Evolutionary conservation across 2,113 vertebrate genomes (phyloP), one percentile per base, ranked within the genome.

Genomic region (Boleophthalmus pectinirostris): DNA sequence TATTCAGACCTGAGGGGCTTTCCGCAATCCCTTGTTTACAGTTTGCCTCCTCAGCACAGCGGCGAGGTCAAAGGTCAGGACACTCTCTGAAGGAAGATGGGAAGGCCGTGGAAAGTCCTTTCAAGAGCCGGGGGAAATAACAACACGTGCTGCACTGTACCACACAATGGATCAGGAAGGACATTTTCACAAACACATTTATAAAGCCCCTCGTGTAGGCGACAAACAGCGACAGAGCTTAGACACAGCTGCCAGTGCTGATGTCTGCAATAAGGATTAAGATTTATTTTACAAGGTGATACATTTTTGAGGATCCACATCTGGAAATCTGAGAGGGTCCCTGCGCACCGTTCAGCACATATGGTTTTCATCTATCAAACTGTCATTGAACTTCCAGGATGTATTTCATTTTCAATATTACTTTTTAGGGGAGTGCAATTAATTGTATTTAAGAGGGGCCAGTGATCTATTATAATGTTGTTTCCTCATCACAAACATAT

Each of bases 101-200:
- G 64, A 78, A 78, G 75, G 77, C 73, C 72, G 81, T 71, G 70
- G 53, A 56, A 46, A 61, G 64, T 87, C 74, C 73, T 72, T 80
- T 84, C 75, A 73, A 70, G 78, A 21, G 43, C 14, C 20, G 56
- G 68, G 82, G 92, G 89, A 93, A 93, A 92, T 89, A 92, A 93
- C 89, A 91, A 82, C 92, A 88, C 79, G 79, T 88, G 88, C 71
- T 73, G 4, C 24, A 47, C 57, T 74, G 80, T 72, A 68, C 54
- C 69, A 58, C 91, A 94, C 92, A 93, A 93, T 92, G 80, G 89
- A 75, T 56, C 82, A 80, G 80, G 84, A 89, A 83, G 73, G 78
- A 72, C 72, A 43, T 38, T 67, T 67, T 79, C 79, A 85, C 74
- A 90, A 88, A 91, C 66, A 71, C 80, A 57, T 66, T 63, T 61